Percentiles rank a stretch among this genome's conserved stretches.
phyloP scores from a whole-genome alignment of 2,113 vertebrate species.

The Oreocharis arfaki region DNA sequence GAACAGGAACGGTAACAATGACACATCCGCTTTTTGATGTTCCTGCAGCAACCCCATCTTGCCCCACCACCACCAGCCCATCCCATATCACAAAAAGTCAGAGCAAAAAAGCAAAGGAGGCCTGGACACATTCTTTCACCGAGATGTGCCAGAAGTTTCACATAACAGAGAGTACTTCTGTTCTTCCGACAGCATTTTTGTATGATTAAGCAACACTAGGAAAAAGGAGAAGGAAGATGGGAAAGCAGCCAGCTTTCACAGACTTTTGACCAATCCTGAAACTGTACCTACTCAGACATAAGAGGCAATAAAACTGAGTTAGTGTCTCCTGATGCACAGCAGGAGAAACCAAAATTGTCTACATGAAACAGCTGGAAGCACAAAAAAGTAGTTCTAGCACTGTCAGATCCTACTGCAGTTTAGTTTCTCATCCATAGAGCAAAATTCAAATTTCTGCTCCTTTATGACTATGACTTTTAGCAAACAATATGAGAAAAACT shows the following conservation, averaged over 20 bases:
- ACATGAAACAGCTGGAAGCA: background rate
- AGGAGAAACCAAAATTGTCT: slow-evolving; percentile 14
- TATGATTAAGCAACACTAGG: background rate
- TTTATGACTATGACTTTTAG: background rate
- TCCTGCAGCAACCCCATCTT: background rate
- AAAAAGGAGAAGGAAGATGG: background rate
- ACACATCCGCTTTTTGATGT: background rate
- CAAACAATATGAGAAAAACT: background rate
- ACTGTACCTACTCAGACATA: background rate
- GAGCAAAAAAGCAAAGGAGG: background rate
- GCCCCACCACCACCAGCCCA: too few relatives aligned
- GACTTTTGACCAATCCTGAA: background rate
- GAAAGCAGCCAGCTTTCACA: background rate
- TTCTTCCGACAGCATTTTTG: background rate
- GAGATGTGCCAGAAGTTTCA: background rate
- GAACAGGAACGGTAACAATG: background rate
- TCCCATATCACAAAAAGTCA: background rate
- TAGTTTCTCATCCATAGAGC: background rate
- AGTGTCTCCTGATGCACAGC: background rate
- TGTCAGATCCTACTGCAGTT: background rate
- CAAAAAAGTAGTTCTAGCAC: background rate
- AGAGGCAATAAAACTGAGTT: background rate
- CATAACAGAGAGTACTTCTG: background rate
- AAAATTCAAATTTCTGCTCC: slow-evolving; percentile 7
- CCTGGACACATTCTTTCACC: accelerated